phyloP scores from a whole-genome alignment of 23 tunicate species.

The Phallusia fumigata region DNA sequence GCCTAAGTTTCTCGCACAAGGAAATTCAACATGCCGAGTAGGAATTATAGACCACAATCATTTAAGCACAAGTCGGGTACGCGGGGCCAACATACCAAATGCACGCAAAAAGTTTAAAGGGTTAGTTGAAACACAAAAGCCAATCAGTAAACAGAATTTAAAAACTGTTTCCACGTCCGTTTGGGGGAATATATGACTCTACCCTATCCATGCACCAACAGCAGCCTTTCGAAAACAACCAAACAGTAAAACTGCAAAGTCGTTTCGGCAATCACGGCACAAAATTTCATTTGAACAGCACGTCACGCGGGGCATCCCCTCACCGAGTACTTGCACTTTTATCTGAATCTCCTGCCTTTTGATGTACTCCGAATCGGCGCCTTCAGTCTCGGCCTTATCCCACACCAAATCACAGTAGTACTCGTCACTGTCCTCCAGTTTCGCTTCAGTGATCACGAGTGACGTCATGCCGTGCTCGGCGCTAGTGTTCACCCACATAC shows the following conservation, averaged over 20 bases:
- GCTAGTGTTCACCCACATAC: constrained; percentile 83
- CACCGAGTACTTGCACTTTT: constrained; percentile 55
- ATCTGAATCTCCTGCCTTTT: constrained; percentile 62
- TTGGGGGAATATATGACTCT: no score
- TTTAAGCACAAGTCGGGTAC: no score
- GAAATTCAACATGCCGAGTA: not conserved
- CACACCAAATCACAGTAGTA: constrained; percentile 69
- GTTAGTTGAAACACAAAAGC: no score
- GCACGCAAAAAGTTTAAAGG: no score
- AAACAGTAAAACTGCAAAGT: not conserved
- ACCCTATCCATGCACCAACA: not conserved
- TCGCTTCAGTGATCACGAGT: constrained; percentile 31
- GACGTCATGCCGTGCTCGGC: constrained; percentile 43
- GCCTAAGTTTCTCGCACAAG: no score
- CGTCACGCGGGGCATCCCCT: constrained; percentile 18
- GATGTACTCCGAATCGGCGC: constrained; percentile 80
- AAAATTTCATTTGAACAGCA: not conserved
- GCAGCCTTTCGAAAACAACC: not conserved
- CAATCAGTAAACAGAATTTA: no score
- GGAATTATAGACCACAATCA: not conserved
- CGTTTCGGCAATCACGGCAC: no score
- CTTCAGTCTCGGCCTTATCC: constrained; percentile 68
- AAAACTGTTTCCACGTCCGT: no score
- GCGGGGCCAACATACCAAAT: no score
- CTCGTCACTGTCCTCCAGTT: constrained; percentile 49